Evolutionary conservation across 2,888 invertebrate species (phyloP).

Genomic region (Volucella zonaria): DNA sequence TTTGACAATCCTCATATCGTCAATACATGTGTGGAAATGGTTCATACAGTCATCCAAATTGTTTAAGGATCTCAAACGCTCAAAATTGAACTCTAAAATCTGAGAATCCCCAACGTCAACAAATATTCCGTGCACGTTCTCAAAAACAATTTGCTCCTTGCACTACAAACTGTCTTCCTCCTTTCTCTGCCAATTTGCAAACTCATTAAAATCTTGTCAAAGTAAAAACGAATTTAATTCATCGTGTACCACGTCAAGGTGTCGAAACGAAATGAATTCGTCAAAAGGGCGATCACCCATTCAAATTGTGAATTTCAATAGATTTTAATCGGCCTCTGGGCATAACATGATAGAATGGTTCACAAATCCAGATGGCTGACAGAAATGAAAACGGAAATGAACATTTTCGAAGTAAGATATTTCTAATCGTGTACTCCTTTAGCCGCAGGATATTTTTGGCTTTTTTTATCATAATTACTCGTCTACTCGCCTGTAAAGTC

Average conservation of each 20-base stretch:
- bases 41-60: too few species aligned
- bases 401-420: slow-evolving; percentile 43
- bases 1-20: too few species aligned
- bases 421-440: slow-evolving; percentile 15
- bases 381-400: slow-evolving; percentile 61
- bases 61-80: too few species aligned
- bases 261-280: slow-evolving; percentile 8
- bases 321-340: slow-evolving; percentile 64
- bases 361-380: slow-evolving; percentile 51
- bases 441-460: slow-evolving; percentile 43
- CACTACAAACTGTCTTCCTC: too few species aligned
- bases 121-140: too few species aligned
- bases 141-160: too few species aligned
- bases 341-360: slow-evolving; percentile 57
- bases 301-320: slow-evolving; percentile 63
- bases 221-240: slow-evolving; percentile 52
- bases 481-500: too few species aligned
- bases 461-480: slow-evolving; percentile 1
- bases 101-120: too few species aligned
- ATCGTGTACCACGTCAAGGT: slow-evolving; percentile 62
- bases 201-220: slow-evolving; percentile 54
- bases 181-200: too few species aligned
- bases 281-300: slow-evolving; percentile 8
- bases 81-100: too few species aligned
- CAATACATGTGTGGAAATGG: too few species aligned